Conservation (phyloP, 2,888 invertebrate genomes). For the Maniola hyperantus region DNA sequence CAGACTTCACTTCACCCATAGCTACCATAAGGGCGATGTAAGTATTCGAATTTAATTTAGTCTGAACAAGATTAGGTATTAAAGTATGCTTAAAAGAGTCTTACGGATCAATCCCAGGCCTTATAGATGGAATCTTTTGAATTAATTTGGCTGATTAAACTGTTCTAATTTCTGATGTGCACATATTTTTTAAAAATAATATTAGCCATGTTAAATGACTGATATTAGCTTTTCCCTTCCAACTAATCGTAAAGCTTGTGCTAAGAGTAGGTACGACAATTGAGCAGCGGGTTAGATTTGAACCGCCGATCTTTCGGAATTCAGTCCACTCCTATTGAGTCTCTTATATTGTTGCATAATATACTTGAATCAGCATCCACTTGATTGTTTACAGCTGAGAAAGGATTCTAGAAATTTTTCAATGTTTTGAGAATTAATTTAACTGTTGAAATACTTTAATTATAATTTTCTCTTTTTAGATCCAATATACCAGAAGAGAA, state of each 20-base stretch:
- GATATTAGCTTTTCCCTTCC: no score
- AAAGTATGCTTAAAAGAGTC: slow-evolving; percentile 31
- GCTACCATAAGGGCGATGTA: slow-evolving; percentile 87
- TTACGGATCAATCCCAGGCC: slow-evolving; percentile 18
- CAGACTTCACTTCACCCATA: slow-evolving; percentile 87
- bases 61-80: slow-evolving; percentile 32
- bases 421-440: background rate
- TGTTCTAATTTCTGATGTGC: background rate
- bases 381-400: slow-evolving; percentile 6
- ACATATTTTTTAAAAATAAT: no score
- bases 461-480: slow-evolving; percentile 54
- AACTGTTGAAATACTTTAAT: background rate
- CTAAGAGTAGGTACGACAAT: no score
- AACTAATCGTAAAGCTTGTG: no score
- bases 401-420: background rate
- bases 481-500: slow-evolving; percentile 90
- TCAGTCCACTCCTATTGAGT: no score
- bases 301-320: no score
- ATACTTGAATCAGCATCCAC: background rate
- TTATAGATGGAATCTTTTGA: slow-evolving; percentile 21
- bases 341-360: no score
- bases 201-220: no score
- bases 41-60: slow-evolving; percentile 59
- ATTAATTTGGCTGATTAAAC: slow-evolving; percentile 17
- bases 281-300: no score